Base-by-base conservation (phyloP, 2,888 invertebrate species). In the Acanthopleura granulata region DNA sequence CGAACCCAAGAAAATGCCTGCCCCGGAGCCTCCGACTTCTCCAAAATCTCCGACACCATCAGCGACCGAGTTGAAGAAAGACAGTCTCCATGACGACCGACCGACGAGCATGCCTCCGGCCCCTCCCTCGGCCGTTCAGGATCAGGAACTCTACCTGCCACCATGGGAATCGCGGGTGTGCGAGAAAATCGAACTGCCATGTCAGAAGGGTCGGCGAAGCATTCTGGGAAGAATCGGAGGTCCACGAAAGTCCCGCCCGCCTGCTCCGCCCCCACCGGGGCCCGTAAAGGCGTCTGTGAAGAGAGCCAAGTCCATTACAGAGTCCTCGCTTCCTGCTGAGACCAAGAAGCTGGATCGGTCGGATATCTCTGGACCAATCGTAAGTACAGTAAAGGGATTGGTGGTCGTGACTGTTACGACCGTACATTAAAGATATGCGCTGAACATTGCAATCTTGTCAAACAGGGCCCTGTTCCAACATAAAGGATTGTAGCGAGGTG, bases 321-420 rank as follows among this genome's bases (percentile, higher is more conserved):
- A 87, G 74, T 79, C 84, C 4, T 82, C 83, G 11, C 71, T 81
- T 12, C 78, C 80, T 0, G 73, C 80, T 4, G 81, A 83, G 12
- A 83, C 82, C 15, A 87, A 86, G 80, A 84, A 84, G 49, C 85
- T 87, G 62, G 85, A 86, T 74, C 77, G 81, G 0, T 83, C 85
- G 18, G 87, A 87, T 74, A 87, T 87, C n/a, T 87, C 87, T 49
- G 87, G 85, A 30, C 87, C 87, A 51, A 84, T 87, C 81, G 87
- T 87, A 77, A 82, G 84, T 80, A 50, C 29, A 70, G 14, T 0
- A 9, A n/a, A 30, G 15, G 6, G n/a, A n/a, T n/a, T n/a, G n/a
- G n/a, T n/a, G 40, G 9, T 40, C 9, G 40, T 40, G 9, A 40
- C 40, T 40, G 40, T 40, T 9, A 40, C 9, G 40, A 40, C 40